Conservation (phyloP, 2,888 invertebrate genomes). For the Phrixothrix hirtus region DNA sequence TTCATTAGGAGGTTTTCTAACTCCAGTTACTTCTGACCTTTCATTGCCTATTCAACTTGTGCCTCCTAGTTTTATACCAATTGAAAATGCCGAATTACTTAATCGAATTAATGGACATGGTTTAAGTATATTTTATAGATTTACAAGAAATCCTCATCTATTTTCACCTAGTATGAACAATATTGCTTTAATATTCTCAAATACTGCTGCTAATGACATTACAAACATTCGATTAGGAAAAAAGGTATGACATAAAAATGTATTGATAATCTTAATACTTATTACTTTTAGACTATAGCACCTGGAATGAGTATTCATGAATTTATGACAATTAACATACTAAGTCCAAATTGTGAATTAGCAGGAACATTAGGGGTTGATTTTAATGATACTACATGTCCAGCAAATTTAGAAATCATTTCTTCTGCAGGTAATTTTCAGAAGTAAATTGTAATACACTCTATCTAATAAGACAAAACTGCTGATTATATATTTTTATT, state of each 20-base stretch:
- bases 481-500: no score
- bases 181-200: conserved; percentile 78
- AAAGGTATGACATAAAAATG: conserved; percentile 63
- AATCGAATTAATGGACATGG: conserved; percentile 75
- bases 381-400: conserved; percentile 91
- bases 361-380: conserved; percentile 80
- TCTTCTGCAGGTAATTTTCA: conserved; percentile 60
- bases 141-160: conserved; percentile 79
- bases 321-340: conserved; percentile 68
- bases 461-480: no score
- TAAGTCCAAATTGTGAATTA: conserved; percentile 68
- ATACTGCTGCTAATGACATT: conserved; percentile 68
- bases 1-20: conserved; percentile 76
- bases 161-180: conserved; percentile 82
- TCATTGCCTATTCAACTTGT: conserved; percentile 61
- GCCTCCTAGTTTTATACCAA: conserved; percentile 63
- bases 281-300: conserved; percentile 66
- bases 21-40: conserved; percentile 58
- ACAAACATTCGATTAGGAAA: conserved; percentile 70
- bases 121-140: conserved; percentile 66
- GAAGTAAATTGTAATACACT: conserved; percentile 28
- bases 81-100: conserved; percentile 66
- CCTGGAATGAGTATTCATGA: conserved; percentile 75
- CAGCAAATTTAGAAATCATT: conserved; percentile 77
- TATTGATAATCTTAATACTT: no score